Base-by-base conservation (phyloP, 2,888 invertebrate species). In the Drosophila pseudotalamancana region DNA sequence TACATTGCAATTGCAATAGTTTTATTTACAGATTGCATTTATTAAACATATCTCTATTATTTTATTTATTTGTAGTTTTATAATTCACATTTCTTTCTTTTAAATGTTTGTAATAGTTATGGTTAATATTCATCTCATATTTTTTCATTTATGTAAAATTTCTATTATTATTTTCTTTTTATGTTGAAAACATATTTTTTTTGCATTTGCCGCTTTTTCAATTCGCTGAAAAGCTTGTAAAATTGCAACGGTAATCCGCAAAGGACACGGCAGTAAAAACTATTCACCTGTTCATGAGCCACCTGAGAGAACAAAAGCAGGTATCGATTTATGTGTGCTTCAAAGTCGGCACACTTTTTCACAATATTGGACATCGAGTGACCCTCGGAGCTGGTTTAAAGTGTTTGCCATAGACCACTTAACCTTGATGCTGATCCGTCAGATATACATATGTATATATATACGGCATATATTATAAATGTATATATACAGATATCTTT, bases 371-470 rank as follows among this genome's bases (percentile, higher is more conserved):
- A 29, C 48, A 14, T 29, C 12, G 34, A 60, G 19, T 69, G 56
- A 49, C 63, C 63, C 62, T 66, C 21, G 5, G 21, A 51, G 29
- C 9, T 11, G 43, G 27, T 32, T 19, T 31, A 45, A 53, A 63
- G 32, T 43, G 50, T 14, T 49, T 21, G 31, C 70, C 56, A 53
- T 43, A 74, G 72, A 55, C 72, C 49, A 65, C 72, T 77, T 72
- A 74, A 69, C 77, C 78, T 78, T 79, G 73, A 60, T 11, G 49
- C 27, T 69, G 83, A 80, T 83, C 83, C 59, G 12, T 62, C 37
- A 37, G 37, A 11, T 6, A 48, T n/a, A 29, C 2, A 16, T 2
- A 21, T 16, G 4, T 2, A 39, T 11, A 11, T 37, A 42, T 6
- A 21, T 23, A n/a, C 3, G 14, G 14, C 25, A 31, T 27, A 25